phyloP scores from a whole-genome alignment of 2,113 vertebrate species.

The Platanista minor region DNA sequence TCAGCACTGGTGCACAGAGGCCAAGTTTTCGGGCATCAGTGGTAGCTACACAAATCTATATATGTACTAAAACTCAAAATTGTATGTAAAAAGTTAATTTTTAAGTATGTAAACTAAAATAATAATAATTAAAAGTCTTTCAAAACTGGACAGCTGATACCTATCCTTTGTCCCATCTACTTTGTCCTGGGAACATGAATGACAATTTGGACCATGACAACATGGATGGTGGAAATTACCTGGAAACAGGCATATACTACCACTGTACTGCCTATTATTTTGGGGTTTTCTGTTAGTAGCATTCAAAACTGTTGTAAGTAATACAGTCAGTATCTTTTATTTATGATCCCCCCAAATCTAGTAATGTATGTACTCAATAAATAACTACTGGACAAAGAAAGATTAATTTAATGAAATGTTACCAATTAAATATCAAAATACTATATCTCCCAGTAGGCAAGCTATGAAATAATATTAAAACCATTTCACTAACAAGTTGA shows the following conservation, averaged over 20 bases:
- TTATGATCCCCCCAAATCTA: not conserved
- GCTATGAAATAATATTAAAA: not conserved
- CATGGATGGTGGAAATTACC: not conserved
- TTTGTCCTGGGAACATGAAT: not conserved
- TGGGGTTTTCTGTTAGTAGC: not conserved
- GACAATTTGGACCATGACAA: not conserved
- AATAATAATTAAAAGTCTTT: not conserved
- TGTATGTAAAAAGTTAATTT: not conserved
- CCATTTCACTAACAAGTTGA: not conserved
- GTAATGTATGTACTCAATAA: not conserved
- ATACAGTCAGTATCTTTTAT: not conserved
- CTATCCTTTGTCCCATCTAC: not conserved
- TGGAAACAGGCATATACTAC: not conserved
- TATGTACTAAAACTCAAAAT: not conserved
- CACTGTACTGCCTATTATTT: not conserved
- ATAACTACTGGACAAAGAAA: not conserved
- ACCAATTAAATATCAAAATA: conserved; percentile 5
- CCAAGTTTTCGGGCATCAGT: not conserved
- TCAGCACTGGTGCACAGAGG: too few relatives aligned
- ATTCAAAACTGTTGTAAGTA: not conserved
- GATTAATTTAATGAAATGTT: not conserved
- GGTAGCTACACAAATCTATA: not conserved
- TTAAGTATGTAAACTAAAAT: not conserved
- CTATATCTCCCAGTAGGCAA: not conserved
- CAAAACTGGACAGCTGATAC: not conserved